Percentiles rank a stretch among this genome's conserved stretches.
Conservation (phyloP, 1,140 invertebrate species). For the Octopus sinensis region DNA sequence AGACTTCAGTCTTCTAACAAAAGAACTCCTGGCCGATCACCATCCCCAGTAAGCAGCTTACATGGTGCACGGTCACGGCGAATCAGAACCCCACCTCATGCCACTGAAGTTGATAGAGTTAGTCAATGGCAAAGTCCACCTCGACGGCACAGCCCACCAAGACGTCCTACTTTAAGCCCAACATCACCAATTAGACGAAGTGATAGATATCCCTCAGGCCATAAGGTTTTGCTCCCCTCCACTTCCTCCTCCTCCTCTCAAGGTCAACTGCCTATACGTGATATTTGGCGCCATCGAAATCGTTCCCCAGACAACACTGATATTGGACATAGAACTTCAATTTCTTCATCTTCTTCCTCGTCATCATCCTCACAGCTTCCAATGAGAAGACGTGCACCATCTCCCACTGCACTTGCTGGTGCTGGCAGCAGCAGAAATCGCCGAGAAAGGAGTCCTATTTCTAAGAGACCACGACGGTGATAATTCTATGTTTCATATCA, state of each 20-base stretch:
- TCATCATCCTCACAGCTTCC: not conserved
- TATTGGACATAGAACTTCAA: not conserved
- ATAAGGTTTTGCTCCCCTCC: not conserved
- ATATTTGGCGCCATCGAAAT: not conserved
- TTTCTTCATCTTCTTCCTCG: not conserved
- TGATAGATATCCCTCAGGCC: not conserved
- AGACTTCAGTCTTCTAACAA: slow-evolving; percentile 8
- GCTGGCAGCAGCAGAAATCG: slow-evolving; percentile 20
- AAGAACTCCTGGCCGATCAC: not conserved
- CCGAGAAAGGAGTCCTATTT: slow-evolving; percentile 22
- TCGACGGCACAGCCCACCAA: not conserved
- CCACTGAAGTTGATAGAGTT: not conserved
- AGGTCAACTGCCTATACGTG: not conserved
- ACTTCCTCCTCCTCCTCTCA: not conserved
- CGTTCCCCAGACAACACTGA: not conserved
- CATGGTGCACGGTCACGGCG: not conserved
- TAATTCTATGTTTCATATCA: no score
- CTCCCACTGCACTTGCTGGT: not conserved
- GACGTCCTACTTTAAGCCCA: not conserved
- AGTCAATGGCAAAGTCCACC: not conserved
- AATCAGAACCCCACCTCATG: not conserved
- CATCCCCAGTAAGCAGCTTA: not conserved
- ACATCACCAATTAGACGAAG: slow-evolving; percentile 9
- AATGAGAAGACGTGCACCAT: not conserved
- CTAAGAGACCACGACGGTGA: slow-evolving; percentile 24